Conservation (phyloP, 1,140 invertebrate genomes). For the Orius insidiosus region DNA sequence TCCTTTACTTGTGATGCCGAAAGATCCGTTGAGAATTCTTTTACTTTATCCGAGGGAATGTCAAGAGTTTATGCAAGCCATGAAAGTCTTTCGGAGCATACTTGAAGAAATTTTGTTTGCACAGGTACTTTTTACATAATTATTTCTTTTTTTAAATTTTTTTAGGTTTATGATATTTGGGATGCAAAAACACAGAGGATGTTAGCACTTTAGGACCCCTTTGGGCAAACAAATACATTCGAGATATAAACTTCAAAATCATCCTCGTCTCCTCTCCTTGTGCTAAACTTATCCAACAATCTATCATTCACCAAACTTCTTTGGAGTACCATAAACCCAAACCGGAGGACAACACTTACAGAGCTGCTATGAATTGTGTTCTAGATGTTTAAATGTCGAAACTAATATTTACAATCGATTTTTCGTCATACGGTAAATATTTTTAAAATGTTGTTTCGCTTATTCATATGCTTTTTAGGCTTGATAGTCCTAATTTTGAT, state of each 20-base stretch:
- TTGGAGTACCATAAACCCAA: slow-evolving; percentile 4
- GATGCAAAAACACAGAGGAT: slow-evolving; percentile 16
- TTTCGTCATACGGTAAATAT: no score
- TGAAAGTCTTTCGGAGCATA: slow-evolving; percentile 17
- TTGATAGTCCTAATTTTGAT: no score
- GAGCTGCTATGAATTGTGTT: slow-evolving; percentile 7
- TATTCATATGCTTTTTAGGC: no score
- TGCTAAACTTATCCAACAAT: slow-evolving; percentile 14
- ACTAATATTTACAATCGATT: no score
- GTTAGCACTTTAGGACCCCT: slow-evolving; percentile 12
- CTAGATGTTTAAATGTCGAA: no score
- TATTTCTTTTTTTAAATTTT: no score
- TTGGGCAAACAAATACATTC: slow-evolving; percentile 15
- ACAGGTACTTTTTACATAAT: no score
- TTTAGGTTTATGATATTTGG: slow-evolving; percentile 21
- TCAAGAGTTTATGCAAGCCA: slow-evolving; percentile 20
- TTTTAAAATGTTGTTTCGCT: no score
- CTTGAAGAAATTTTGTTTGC: slow-evolving; percentile 14
- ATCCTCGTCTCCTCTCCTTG: slow-evolving; percentile 15
- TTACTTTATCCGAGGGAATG: slow-evolving; percentile 22
- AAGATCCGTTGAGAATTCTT: slow-evolving; percentile 11
- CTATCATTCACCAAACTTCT: slow-evolving; percentile 9
- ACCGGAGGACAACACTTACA: slow-evolving; percentile 5
- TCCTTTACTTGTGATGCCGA: not conserved
- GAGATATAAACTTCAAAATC: slow-evolving; percentile 14